Percentiles rank a stretch among this genome's conserved stretches.
Conservation (phyloP, 2,797 vertebrate genomes). For the Xiphorhynchus erythropygius region DNA sequence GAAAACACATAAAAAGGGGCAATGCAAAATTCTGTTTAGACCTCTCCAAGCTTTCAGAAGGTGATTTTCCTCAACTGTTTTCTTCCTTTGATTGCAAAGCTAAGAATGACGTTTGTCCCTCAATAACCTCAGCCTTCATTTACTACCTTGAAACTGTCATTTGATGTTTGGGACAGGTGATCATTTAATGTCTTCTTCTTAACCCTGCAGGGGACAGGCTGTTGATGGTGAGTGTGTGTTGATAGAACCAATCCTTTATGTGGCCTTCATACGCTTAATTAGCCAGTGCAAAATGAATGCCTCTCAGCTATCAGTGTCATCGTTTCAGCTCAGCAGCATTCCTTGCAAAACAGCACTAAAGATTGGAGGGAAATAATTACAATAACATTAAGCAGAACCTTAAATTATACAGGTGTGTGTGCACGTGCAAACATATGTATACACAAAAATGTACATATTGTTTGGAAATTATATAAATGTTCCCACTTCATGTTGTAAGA, state of each 20-base stretch:
- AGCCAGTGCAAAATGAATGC: background rate
- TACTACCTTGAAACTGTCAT: constrained; percentile 6
- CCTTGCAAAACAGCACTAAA: background rate
- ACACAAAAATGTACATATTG: background rate
- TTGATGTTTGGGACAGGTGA: constrained; percentile 42
- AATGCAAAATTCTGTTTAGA: background rate
- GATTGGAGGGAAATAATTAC: background rate
- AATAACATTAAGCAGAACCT: background rate
- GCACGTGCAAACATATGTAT: accelerated
- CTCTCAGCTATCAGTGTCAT: constrained; percentile 18
- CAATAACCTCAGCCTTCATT: background rate
- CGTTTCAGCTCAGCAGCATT: background rate
- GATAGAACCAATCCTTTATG: background rate
- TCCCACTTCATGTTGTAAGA: background rate
- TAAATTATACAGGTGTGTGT: background rate
- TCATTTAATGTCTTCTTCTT: background rate
- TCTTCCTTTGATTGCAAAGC: background rate
- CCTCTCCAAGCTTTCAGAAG: background rate
- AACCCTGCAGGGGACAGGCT: constrained; percentile 42
- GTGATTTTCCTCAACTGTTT: background rate
- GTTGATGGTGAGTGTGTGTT: constrained; percentile 1
- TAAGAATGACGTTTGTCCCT: background rate
- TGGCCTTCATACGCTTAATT: constrained; percentile 36
- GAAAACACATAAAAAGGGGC: background rate
- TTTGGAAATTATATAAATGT: background rate